Evolutionary conservation across 2,888 invertebrate genomes (phyloP).

Genomic region (Dorcus parallelipipedus): DNA sequence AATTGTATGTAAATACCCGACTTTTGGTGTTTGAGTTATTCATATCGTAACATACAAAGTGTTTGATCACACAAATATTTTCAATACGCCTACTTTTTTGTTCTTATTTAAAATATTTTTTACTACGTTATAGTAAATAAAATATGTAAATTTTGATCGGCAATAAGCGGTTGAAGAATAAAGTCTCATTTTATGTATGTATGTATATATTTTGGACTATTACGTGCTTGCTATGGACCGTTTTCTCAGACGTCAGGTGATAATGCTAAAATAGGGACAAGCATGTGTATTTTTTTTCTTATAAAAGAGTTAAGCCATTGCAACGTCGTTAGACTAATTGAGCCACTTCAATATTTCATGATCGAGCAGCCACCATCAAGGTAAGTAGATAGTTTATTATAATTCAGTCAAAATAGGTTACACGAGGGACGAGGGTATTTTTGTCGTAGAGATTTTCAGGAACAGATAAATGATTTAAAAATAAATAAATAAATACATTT

Average conservation of each 20-base stretch:
- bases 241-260: conserved; percentile 9
- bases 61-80: conserved; percentile 13
- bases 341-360: neutral
- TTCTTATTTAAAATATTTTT: neutral
- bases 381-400: too few species aligned
- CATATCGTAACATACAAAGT: conserved; percentile 7
- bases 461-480: conserved; percentile 1
- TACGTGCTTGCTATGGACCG: conserved; percentile 15
- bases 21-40: conserved; percentile 6
- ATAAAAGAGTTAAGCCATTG: conserved; percentile 10
- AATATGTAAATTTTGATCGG: conserved; percentile 6
- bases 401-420: neutral
- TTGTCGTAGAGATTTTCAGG: conserved; percentile 1
- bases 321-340: neutral
- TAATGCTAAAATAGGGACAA: neutral
- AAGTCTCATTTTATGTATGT: conserved; percentile 7
- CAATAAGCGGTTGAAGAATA: conserved; percentile 17
- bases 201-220: conserved; percentile 15
- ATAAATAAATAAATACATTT: conserved; percentile 6
- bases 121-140: conserved; percentile 7
- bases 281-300: conserved; percentile 9
- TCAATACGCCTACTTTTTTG: neutral
- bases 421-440: neutral
- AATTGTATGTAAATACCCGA: conserved; percentile 11
- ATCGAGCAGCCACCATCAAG: neutral